These are phyloP conservation scores for Poeciliopsis occidentalis DNA, from an alignment of 2,113 vertebrate species.

Conservation along the genomic window DNA sequence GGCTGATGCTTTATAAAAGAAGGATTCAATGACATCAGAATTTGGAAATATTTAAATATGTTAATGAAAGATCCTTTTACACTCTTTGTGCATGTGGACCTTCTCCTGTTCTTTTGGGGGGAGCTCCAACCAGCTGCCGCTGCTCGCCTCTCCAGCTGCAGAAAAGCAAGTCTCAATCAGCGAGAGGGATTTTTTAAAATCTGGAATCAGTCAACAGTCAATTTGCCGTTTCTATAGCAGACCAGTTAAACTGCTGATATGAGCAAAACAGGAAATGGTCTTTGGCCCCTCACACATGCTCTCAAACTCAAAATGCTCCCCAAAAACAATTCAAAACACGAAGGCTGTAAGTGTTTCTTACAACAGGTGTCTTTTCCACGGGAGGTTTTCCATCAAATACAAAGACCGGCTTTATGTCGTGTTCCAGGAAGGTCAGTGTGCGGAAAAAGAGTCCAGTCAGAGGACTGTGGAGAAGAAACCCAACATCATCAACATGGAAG, in stretches of 20 bases:
- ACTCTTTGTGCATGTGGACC: conserved; percentile 49
- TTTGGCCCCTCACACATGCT: not conserved
- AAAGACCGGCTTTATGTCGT: conserved; percentile 83
- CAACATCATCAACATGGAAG: not conserved
- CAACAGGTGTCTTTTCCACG: conserved; percentile 71
- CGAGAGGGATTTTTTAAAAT: too few relatives aligned
- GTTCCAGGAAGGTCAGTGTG: conserved; percentile 80
- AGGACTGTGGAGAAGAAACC: conserved; percentile 55
- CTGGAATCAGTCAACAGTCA: not conserved
- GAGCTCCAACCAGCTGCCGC: conserved; percentile 59
- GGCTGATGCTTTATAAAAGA: conserved; percentile 58
- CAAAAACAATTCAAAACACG: not conserved
- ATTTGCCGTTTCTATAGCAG: not conserved
- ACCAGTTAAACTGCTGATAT: not conserved
- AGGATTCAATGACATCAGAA: not conserved
- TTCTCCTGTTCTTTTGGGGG: conserved; percentile 31
- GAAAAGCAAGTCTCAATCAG: conserved; percentile 1
- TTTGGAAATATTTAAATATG: not conserved
- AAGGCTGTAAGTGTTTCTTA: conserved; percentile 52
- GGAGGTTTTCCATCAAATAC: conserved; percentile 82
- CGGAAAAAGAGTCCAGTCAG: conserved; percentile 79
- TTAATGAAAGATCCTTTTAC: not conserved
- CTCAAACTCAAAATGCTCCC: not conserved
- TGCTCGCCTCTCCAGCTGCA: conserved; percentile 80
- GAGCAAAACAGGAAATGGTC: too few relatives aligned